A percentile compares a stretch with the other conserved stretches of the same genome.
Conservation (phyloP, 2,888 invertebrate genomes). For the Perizoma flavofasciatum region DNA sequence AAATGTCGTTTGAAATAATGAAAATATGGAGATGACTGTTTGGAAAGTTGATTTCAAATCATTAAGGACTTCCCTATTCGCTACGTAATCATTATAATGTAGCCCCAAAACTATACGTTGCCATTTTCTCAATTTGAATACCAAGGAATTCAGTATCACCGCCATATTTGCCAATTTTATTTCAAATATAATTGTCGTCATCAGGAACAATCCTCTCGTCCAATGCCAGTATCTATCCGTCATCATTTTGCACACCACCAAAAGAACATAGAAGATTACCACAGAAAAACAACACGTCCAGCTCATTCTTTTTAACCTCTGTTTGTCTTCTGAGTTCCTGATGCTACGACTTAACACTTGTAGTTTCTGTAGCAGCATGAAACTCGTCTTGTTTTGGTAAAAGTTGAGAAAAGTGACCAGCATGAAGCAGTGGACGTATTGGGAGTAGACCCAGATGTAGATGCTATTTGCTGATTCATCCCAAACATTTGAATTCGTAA, state of each 20-base stretch:
- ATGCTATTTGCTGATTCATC: not conserved
- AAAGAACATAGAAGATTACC: slow-evolving; percentile 11
- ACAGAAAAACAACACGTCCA: slow-evolving; percentile 14
- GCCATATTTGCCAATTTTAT: slow-evolving; percentile 18
- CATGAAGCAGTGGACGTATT: slow-evolving; percentile 7
- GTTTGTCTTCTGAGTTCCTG: slow-evolving; percentile 17
- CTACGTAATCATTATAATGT: not conserved
- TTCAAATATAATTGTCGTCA: slow-evolving; percentile 22
- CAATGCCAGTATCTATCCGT: slow-evolving; percentile 21
- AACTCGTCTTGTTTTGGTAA: slow-evolving; percentile 10
- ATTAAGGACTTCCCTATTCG: not conserved
- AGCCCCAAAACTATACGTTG: slow-evolving; percentile 4
- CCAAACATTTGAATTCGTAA: slow-evolving; percentile 1
- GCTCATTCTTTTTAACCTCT: slow-evolving; percentile 7
- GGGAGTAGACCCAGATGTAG: slow-evolving; percentile 9
- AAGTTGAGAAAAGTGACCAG: slow-evolving; percentile 11
- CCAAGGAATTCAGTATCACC: slow-evolving; percentile 16
- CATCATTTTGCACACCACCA: slow-evolving; percentile 9
- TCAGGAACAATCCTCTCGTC: slow-evolving; percentile 14
- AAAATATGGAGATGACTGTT: slow-evolving; percentile 3
- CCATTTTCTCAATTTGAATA: slow-evolving; percentile 26
- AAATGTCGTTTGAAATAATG: slow-evolving; percentile 16
- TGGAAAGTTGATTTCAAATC: slow-evolving; percentile 14
- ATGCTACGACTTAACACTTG: slow-evolving; percentile 18
- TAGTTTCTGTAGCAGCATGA: slow-evolving; percentile 14